These are phyloP conservation scores for Orussus abietinus DNA, from an alignment of 1,140 invertebrate species.

Conservation along the genomic window DNA sequence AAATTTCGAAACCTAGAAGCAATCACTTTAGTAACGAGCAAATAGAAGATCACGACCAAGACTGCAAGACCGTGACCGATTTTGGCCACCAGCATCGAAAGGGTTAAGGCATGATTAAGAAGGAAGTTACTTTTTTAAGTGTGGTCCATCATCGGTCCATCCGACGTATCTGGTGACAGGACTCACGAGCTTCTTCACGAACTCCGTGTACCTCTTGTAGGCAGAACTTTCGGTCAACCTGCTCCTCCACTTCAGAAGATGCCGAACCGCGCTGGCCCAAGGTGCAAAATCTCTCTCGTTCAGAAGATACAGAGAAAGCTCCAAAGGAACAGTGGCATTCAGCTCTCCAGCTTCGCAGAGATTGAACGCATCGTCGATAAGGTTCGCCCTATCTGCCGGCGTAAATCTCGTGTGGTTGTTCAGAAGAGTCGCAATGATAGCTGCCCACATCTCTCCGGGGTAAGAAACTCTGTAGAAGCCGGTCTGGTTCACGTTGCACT, in stretches of 20 bases:
- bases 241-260: constrained; percentile 65
- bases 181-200: constrained; percentile 58
- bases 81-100: too few species aligned
- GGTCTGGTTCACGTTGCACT: constrained; percentile 80
- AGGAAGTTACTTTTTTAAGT: constrained; percentile 67
- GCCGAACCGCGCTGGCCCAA: constrained; percentile 68
- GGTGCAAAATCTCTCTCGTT: constrained; percentile 72
- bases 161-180: constrained; percentile 62
- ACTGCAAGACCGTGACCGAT: too few species aligned
- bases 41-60: too few species aligned
- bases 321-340: constrained; percentile 64
- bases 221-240: constrained; percentile 64
- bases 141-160: constrained; percentile 64
- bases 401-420: constrained; percentile 66
- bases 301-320: constrained; percentile 66
- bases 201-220: constrained; percentile 63
- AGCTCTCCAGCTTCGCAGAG: constrained; percentile 71
- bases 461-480: constrained; percentile 88
- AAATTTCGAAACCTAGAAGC: too few species aligned
- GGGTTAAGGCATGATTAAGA: too few species aligned
- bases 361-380: constrained; percentile 75
- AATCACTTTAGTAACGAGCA: too few species aligned
- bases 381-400: constrained; percentile 68
- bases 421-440: constrained; percentile 65
- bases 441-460: constrained; percentile 71